Base-by-base conservation (phyloP, 2,113 vertebrate genomes). In the Cygnus buccinator region DNA sequence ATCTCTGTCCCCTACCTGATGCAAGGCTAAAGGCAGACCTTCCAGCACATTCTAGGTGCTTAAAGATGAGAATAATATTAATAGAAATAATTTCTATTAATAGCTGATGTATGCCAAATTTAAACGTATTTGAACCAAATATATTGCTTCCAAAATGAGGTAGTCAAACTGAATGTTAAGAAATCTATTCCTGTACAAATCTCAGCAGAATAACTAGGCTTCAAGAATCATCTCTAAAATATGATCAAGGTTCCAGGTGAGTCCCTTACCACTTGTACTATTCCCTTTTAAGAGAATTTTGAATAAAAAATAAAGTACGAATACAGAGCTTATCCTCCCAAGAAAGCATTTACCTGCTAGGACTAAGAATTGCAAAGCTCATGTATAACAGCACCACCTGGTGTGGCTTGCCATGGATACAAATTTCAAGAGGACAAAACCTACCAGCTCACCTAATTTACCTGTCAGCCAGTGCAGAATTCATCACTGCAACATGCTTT, bases 301-400 rank as follows among this genome's bases (percentile, higher is more conserved):
- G 68, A 92, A 73, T 16, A 41, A 94, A 80, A 87, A 71, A 58
- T 28, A 1, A 85, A 85, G 54, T 58, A n/a, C 25, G 28, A 95
- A 37, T 37, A 66, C 2, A 13, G 10, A 74, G 44, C 35, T 58
- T 85, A 73, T 37, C 43, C 90, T 88, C 46, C 37, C 39, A 92
- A 90, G 71, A 70, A 76, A 88, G 35, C 67, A 74, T 13, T 94
- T 71, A 50, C 84, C 67, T 3, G 1, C 85, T 74, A 61, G 33
- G 57, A 88, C 28, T 57, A 73, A 75, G 62, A 95, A 74, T 20
- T 44, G 52, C 65, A 86, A 86, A 89, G 86, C 39, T 55, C 16
- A 81, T 84, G 90, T 81, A 67, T 92, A 84, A 93, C 92, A 96
- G 94, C 94, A 95, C 90, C 93, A 93, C 85, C 94, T 96, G 85